These are phyloP conservation scores for Physocephala rufipes DNA, from an alignment of 2,888 invertebrate species.

Conservation along the genomic window DNA sequence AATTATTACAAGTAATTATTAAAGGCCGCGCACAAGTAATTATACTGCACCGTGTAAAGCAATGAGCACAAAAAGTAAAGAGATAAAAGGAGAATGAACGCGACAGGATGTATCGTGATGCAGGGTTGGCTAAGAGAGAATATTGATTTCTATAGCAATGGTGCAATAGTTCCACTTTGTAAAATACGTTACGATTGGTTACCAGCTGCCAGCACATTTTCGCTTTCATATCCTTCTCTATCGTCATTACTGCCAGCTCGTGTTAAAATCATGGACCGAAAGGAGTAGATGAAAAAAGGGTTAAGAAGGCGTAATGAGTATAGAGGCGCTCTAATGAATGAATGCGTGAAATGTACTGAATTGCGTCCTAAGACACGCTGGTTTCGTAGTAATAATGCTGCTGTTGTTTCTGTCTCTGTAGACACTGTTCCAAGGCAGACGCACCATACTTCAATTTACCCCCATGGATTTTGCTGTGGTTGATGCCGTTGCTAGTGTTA, in stretches of 20 bases:
- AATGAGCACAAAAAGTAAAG: neutral
- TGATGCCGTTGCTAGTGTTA: constrained; percentile 19
- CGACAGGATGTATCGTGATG: too few relatives aligned
- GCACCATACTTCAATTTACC: constrained; percentile 2
- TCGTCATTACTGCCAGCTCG: constrained; percentile 64
- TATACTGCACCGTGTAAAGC: neutral
- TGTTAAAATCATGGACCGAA: constrained; percentile 65
- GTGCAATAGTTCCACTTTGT: too few relatives aligned
- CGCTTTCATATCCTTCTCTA: constrained; percentile 57
- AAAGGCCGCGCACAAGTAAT: neutral
- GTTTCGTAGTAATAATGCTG: neutral
- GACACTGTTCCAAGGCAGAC: neutral
- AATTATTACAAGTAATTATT: too few relatives aligned
- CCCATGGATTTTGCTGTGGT: constrained; percentile 20
- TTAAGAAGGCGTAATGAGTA: neutral
- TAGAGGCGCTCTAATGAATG: neutral
- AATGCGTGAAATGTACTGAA: neutral
- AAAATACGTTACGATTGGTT: neutral
- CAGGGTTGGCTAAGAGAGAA: too few relatives aligned
- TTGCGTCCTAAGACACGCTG: too few relatives aligned
- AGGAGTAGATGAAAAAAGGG: constrained; percentile 14
- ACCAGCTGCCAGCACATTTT: constrained; percentile 28
- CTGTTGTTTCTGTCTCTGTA: too few relatives aligned
- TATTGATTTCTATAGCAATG: too few relatives aligned
- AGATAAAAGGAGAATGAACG: neutral